Evolutionary conservation across 2,888 invertebrate genomes (phyloP).

Genomic region (Ctenicera cuprea): DNA sequence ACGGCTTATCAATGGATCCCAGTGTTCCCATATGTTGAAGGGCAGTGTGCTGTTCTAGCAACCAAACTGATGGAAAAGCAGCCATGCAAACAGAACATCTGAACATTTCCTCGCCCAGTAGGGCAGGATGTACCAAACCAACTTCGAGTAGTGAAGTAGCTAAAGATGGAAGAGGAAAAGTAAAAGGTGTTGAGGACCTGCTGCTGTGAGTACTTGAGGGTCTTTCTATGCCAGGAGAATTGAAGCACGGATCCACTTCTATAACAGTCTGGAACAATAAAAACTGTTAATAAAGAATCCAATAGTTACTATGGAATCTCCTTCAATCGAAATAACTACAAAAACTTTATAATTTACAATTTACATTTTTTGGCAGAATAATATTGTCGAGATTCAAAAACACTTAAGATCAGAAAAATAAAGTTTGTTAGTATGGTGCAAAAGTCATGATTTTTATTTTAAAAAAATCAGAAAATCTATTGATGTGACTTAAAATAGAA

Average conservation of each 20-base stretch:
- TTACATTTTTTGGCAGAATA: too few species aligned
- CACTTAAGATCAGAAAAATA: too few species aligned
- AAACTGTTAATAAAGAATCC: background rate
- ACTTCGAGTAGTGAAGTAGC: slow-evolving; percentile 75
- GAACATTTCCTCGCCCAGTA: slow-evolving; percentile 69
- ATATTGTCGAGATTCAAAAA: too few species aligned
- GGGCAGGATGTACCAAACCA: slow-evolving; percentile 74
- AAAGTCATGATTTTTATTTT: too few species aligned
- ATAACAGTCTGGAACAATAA: slow-evolving; percentile 65
- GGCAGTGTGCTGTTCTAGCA: slow-evolving; percentile 89
- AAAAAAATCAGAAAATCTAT: too few species aligned
- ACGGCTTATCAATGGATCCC: slow-evolving; percentile 85
- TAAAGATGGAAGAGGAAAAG: slow-evolving; percentile 75
- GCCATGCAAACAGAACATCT: slow-evolving; percentile 88
- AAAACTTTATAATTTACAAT: too few species aligned
- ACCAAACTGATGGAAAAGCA: slow-evolving; percentile 91
- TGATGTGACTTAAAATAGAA: too few species aligned
- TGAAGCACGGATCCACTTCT: slow-evolving; percentile 72
- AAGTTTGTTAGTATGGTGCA: too few species aligned
- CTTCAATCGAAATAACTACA: too few species aligned
- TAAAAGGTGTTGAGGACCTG: slow-evolving; percentile 76
- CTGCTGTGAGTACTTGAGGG: slow-evolving; percentile 72
- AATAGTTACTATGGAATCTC: too few species aligned
- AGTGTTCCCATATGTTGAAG: slow-evolving; percentile 83
- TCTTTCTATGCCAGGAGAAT: slow-evolving; percentile 69